Conservation (phyloP, 2,888 invertebrate genomes). For the Drosophila pseudotalamancana region DNA sequence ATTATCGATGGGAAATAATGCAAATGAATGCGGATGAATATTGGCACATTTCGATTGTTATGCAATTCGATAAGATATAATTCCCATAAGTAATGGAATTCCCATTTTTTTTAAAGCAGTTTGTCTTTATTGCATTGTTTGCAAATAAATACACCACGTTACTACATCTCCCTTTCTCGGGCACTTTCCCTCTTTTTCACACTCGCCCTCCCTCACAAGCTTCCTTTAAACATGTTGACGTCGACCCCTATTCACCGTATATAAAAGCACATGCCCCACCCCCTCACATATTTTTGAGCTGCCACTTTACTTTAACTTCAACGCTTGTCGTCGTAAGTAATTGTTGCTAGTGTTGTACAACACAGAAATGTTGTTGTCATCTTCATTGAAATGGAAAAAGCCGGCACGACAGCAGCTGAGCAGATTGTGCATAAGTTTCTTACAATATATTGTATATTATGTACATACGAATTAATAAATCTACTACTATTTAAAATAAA, state of each 20-base stretch:
- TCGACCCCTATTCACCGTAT: background rate
- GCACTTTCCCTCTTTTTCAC: conserved; percentile 1
- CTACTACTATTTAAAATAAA: no score
- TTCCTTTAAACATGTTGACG: conserved; percentile 8
- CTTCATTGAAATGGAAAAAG: conserved; percentile 45
- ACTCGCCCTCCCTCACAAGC: background rate
- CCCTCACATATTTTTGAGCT: conserved; percentile 21
- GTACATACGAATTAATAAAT: no score
- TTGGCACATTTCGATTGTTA: background rate
- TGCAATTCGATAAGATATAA: background rate
- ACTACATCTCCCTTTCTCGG: background rate
- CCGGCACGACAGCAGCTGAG: background rate
- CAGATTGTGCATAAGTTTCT: no score
- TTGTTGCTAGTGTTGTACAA: conserved; percentile 13
- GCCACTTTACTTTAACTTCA: conserved; percentile 45
- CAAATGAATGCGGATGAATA: no score
- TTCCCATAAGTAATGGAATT: conserved; percentile 22
- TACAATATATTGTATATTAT: no score
- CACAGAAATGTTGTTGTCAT: conserved; percentile 28
- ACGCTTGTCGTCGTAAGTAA: conserved; percentile 29
- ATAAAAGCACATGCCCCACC: no score
- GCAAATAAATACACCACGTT: background rate
- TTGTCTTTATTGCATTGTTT: background rate
- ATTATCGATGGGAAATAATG: no score
- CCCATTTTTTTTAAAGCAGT: background rate